Base-by-base conservation (phyloP, 2,888 invertebrate genomes). In the Euplagia quadripunctaria region DNA sequence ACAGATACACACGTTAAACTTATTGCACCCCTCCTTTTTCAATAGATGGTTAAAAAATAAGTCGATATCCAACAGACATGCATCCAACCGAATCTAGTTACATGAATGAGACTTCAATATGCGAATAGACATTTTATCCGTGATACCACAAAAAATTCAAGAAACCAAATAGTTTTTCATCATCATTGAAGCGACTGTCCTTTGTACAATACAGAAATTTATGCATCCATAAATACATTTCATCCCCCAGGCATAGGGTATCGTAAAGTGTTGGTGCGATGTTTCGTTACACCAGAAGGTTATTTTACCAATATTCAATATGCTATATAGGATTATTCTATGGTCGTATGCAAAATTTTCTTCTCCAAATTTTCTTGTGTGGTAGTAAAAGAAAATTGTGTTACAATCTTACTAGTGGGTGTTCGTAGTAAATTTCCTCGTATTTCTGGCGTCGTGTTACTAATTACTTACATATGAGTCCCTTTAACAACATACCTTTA, bases 191-290 rank as follows among this genome's bases (percentile, higher is more conserved):
- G 80, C 52, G 79, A 64, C 43, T 74, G 70, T 75, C 68, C 41
- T 78, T 68, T 42, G 52, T 55, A 76, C 81, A 81, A 79, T 75
- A 79, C 76, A 77, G 75, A 81, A 79, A 75, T 81, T 84, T 83
- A 82, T 84, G 78, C 76, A 71, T 63, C 72, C 69, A 79, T 84
- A 84, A 83, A 84, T 77, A 75, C 72, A 65, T 74, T 79, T 82
- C 80, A 78, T 78, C 72, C 75, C 51, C 77, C 80, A 70, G 71
- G 78, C 79, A 79, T 78, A 82, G 77, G 71, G 74, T 77, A 72
- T 81, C 84, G 74, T 85, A 81, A 85, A 85, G 77, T 75, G 79
- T 80, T 69, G 75, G 71, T 31, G 73, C 78, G 78, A 81, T 82
- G 75, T 78, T 76, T 43, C 74, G 70, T 75, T 75, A 75, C 52